These are phyloP conservation scores for Hypotaenidia okinawae DNA, from an alignment of 2,797 vertebrate species.

Conservation along the genomic window DNA sequence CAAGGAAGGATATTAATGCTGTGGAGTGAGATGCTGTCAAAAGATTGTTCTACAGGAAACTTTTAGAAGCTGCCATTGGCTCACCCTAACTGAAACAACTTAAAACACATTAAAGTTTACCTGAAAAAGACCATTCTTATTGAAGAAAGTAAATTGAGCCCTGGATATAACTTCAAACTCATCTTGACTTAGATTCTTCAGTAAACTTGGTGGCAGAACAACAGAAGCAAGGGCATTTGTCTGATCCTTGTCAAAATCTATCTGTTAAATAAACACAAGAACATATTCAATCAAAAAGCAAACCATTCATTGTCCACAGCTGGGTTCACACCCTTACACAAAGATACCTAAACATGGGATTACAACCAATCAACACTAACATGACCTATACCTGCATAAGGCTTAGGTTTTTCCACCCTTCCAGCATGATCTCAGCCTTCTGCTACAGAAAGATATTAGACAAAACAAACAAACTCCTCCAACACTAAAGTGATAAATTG, in stretches of 20 bases:
- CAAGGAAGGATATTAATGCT: background rate
- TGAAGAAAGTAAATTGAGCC: constrained; percentile 96
- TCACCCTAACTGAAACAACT: background rate
- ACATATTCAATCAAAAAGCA: background rate
- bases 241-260: constrained; percentile 83
- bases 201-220: constrained; percentile 85
- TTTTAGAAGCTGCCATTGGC: background rate
- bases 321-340: background rate
- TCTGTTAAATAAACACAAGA: constrained; percentile 76
- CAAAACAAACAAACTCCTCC: background rate
- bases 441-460: background rate
- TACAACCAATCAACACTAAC: background rate
- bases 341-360: background rate
- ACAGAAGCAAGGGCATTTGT: constrained; percentile 84
- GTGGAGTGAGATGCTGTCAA: background rate
- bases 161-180: constrained; percentile 83
- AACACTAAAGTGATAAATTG: background rate
- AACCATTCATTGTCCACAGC: background rate
- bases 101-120: constrained; percentile 68
- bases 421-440: background rate
- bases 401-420: background rate
- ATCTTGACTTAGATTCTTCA: constrained; percentile 80
- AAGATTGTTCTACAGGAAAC: background rate
- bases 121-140: constrained; percentile 91
- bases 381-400: background rate